A percentile compares a stretch with the other conserved stretches of the same genome.
phyloP scores from a whole-genome alignment of 2,113 vertebrate species.

The Rhea americana region DNA sequence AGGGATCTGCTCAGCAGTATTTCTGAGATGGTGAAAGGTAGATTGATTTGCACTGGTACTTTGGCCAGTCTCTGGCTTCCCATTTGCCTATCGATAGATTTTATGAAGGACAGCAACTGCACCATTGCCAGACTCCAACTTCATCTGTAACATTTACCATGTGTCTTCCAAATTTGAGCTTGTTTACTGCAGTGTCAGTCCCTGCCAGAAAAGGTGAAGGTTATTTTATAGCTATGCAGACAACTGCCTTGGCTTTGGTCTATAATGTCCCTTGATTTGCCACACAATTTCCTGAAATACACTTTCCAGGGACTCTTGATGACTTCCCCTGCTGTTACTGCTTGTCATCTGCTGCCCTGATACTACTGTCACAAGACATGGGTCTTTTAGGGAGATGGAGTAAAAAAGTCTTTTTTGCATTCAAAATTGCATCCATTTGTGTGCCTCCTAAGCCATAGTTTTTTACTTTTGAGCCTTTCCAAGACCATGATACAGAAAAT shows the following conservation, averaged over 20 bases:
- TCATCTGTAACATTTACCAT: conserved; percentile 52
- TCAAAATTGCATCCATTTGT: background rate
- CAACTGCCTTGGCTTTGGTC: conserved; percentile 51
- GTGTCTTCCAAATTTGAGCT: conserved; percentile 56
- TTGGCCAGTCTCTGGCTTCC: conserved; percentile 46
- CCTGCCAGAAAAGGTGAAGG: conserved; percentile 68
- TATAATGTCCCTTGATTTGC: conserved; percentile 43
- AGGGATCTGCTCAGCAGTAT: background rate
- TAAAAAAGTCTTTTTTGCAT: background rate
- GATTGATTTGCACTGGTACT: conserved; percentile 55
- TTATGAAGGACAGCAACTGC: conserved; percentile 65
- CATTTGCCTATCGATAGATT: conserved; percentile 66
- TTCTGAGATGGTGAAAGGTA: background rate
- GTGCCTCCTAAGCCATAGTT: background rate
- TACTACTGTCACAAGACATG: background rate
- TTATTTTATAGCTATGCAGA: conserved; percentile 60
- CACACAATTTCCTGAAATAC: conserved; percentile 44
- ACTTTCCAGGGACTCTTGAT: conserved; percentile 60
- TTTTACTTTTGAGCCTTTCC: background rate
- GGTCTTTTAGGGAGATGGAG: conserved; percentile 26
- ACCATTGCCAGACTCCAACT: conserved; percentile 68
- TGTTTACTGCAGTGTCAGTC: conserved; percentile 60
- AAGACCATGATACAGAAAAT: background rate
- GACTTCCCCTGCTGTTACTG: conserved; percentile 45
- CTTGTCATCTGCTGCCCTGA: conserved; percentile 69